A percentile compares a stretch with the other conserved stretches of the same genome.
Conservation (phyloP, 2,113 vertebrate genomes). For the Jacana jacana region DNA sequence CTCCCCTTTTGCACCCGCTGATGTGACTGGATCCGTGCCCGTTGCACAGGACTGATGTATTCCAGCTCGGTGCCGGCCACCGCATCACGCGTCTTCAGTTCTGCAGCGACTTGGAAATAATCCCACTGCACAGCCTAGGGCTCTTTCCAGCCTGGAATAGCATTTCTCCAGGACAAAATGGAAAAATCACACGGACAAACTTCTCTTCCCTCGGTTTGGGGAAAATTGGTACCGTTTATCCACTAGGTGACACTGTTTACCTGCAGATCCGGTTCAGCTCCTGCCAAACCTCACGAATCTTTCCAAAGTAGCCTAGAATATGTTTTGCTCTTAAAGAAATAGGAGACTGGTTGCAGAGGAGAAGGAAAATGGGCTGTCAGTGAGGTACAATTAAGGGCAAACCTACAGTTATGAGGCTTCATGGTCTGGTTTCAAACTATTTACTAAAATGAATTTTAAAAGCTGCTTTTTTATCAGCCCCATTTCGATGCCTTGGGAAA, state of each 20-base stretch:
- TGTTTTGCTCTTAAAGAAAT: conserved; percentile 52
- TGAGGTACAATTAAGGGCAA: conserved; percentile 58
- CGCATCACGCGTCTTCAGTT: neutral
- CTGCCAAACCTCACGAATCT: neutral
- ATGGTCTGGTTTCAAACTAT: conserved; percentile 52
- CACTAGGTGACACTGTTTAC: conserved; percentile 83
- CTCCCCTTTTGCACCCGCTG: neutral
- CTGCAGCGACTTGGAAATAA: neutral
- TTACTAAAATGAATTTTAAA: conserved; percentile 66
- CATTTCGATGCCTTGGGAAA: conserved; percentile 41
- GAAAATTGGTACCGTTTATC: neutral
- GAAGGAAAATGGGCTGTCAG: conserved; percentile 54
- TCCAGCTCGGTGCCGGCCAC: neutral
- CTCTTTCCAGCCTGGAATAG: neutral
- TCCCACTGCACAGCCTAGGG: neutral
- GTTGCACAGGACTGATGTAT: fast-evolving
- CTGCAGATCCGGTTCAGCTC: conserved; percentile 30
- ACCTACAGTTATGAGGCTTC: conserved; percentile 41
- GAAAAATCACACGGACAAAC: neutral
- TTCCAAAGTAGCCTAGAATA: conserved; percentile 7
- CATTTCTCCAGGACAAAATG: neutral
- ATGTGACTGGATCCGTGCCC: neutral
- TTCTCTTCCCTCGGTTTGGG: neutral
- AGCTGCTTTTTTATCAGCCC: conserved; percentile 46
- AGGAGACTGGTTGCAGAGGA: neutral